These are phyloP conservation scores for Dicyrtoma fusca DNA, from an alignment of 2,888 invertebrate genomes.

Conservation along the genomic window DNA sequence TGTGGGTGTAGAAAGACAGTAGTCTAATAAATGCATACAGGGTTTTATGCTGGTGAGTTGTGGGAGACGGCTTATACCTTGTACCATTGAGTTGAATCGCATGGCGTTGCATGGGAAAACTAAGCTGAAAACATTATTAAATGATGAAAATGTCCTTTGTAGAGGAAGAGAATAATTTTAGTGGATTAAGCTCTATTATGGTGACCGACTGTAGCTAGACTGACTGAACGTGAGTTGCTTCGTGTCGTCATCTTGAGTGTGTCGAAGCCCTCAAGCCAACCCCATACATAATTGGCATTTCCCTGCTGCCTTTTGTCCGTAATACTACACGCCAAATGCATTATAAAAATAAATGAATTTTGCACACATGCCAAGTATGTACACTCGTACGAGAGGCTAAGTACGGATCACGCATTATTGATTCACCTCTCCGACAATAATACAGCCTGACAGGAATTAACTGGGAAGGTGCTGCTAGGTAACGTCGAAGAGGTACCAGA, in stretches of 20 bases:
- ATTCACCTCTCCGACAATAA: no score
- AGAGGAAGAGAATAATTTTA: constrained; percentile 11
- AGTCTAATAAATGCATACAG: no score
- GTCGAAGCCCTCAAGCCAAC: constrained; percentile 2
- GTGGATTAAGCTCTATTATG: neutral
- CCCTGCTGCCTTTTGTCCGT: neutral
- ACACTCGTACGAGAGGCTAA: no score
- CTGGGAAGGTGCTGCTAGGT: no score
- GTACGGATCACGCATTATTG: no score
- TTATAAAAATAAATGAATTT: neutral
- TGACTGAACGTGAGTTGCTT: neutral
- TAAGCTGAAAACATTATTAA: neutral
- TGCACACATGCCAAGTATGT: constrained; percentile 13
- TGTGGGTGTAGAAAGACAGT: no score
- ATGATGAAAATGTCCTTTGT: constrained; percentile 3
- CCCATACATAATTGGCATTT: constrained; percentile 10
- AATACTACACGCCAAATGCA: constrained; percentile 10
- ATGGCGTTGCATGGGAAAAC: neutral
- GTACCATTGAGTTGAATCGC: no score
- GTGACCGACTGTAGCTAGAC: neutral
- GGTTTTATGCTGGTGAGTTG: no score
- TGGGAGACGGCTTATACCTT: no score
- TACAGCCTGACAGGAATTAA: no score
- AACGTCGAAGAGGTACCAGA: no score
- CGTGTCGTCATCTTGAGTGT: constrained; percentile 9